Evolutionary conservation across 2,888 invertebrate genomes (phyloP).

Genomic region (Drosophila rubida): DNA sequence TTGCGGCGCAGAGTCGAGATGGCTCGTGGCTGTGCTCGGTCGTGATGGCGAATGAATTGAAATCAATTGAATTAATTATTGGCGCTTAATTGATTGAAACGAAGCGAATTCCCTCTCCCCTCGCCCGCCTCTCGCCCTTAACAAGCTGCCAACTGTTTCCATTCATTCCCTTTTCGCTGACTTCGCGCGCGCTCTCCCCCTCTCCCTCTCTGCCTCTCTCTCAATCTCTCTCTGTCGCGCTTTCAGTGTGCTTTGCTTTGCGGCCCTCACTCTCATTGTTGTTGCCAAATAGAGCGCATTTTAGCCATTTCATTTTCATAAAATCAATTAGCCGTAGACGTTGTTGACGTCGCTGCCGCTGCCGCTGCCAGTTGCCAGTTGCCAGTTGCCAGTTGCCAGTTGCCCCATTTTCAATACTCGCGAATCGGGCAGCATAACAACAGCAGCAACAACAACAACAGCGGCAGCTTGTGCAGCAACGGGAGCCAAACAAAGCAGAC

Average conservation of each 20-base stretch:
- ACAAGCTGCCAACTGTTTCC: conserved; percentile 57
- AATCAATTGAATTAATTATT: conserved; percentile 84
- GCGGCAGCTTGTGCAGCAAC: neutral
- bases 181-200: conserved; percentile 3
- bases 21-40: conserved; percentile 36
- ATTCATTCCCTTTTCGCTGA: conserved; percentile 30
- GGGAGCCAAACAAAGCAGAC: conserved; percentile 52
- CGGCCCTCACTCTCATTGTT: conserved; percentile 56
- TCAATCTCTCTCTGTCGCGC: neutral
- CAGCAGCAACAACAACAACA: conserved; percentile 4
- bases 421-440: conserved; percentile 35
- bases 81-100: conserved; percentile 83
- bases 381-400: conserved; percentile 26
- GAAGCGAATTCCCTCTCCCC: conserved; percentile 54
- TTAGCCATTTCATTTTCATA: conserved; percentile 80
- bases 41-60: conserved; percentile 67
- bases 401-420: conserved; percentile 56
- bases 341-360: conserved; percentile 36
- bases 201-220: neutral
- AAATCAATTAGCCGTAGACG: conserved; percentile 67
- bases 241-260: too few species aligned
- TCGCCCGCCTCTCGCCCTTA: conserved; percentile 1
- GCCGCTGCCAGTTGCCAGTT: conserved; percentile 23
- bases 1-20: conserved; percentile 2
- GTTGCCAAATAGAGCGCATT: conserved; percentile 79